A percentile compares a stretch with the other conserved stretches of the same genome.
phyloP scores from a whole-genome alignment of 2,888 invertebrate genomes.

The Drosophila borborema region DNA sequence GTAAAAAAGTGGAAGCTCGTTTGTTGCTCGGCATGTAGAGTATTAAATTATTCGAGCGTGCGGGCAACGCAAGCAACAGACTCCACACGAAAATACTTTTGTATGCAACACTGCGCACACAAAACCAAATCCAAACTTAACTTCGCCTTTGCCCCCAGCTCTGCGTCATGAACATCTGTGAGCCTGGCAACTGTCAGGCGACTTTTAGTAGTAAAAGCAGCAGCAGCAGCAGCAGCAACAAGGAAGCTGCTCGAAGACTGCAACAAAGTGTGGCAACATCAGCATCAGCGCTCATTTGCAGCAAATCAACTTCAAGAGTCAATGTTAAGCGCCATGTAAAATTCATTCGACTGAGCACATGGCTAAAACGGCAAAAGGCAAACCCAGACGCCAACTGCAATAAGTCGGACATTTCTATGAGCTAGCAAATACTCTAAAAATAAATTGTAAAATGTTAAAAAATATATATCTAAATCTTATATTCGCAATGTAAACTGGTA shows the following conservation, averaged over 20 bases:
- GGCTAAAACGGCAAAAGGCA: constrained; percentile 30
- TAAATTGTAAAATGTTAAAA: neutral
- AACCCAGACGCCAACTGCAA: constrained; percentile 11
- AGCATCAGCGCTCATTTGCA: constrained; percentile 69
- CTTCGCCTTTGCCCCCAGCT: constrained; percentile 1
- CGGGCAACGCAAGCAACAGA: constrained; percentile 57
- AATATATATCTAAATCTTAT: neutral
- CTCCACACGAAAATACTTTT: constrained; percentile 65
- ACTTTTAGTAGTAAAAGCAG: constrained; percentile 29
- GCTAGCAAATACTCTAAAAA: constrained; percentile 2
- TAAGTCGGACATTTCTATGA: neutral
- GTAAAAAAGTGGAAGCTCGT: constrained; percentile 7
- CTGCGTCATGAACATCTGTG: constrained; percentile 20
- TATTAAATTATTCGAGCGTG: constrained; percentile 81
- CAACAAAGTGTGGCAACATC: constrained; percentile 31
- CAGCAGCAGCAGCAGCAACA: constrained; percentile 7
- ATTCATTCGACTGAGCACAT: constrained; percentile 71
- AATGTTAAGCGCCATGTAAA: constrained; percentile 67
- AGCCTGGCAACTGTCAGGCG: constrained; percentile 44
- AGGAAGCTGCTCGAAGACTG: constrained; percentile 17
- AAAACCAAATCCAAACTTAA: constrained; percentile 48
- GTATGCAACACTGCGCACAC: constrained; percentile 76
- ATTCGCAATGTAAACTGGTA: neutral
- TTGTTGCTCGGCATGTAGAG: constrained; percentile 31
- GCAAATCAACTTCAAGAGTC: constrained; percentile 72